Evolutionary conservation across 2,113 vertebrate species (phyloP), one percentile per base, ranked within the genome.

Genomic region (Sinocyclocheilus grahami): DNA sequence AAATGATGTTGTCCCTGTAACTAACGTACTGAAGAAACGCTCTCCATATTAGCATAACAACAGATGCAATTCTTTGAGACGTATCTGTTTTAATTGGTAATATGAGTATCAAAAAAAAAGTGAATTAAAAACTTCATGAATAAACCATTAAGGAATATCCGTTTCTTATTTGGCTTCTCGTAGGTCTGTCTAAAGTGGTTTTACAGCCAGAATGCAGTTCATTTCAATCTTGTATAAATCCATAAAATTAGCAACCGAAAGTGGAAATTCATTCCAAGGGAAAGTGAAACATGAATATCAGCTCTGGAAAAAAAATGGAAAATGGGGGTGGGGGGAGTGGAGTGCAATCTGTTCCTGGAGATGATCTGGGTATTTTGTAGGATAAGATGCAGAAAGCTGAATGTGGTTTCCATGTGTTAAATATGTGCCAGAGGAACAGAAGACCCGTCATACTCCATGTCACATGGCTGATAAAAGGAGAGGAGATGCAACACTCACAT

Each of bases 211-310:
- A 60, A 71, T 78, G 65, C 58, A 14, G 82, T 55, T 84, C 78
- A 62, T 87, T 82, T 81, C 14, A 84, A 82, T 86, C 67, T 81
- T 48, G 60, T 86, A 81, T 85, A 86, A 89, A 89, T 82, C 69
- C 76, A 88, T 86, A 84, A 86, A 86, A 88, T 86, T 76, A 86
- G 69, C 74, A n/a, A 20, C 16, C 33, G 67, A 75, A 84, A 46
- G 60, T 65, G 37, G 60, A 81, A 65, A 81, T 81, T 65, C 78
- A 81, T 81, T 65, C 37, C 58, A 18, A 62, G 58, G 13, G 78
- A 81, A 81, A 81, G 79, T 65, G 60, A 65, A 81, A 81, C n/a
- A 65, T 81, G 60, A 81, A 81, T 46, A 82, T 22, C 79, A 27
- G 79, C 24, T 67, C 1, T 11, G 62, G 8, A 37, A 86, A 42